Evolutionary conservation across 2,113 vertebrate species (phyloP).

Genomic region (Empidonax alnorum): DNA sequence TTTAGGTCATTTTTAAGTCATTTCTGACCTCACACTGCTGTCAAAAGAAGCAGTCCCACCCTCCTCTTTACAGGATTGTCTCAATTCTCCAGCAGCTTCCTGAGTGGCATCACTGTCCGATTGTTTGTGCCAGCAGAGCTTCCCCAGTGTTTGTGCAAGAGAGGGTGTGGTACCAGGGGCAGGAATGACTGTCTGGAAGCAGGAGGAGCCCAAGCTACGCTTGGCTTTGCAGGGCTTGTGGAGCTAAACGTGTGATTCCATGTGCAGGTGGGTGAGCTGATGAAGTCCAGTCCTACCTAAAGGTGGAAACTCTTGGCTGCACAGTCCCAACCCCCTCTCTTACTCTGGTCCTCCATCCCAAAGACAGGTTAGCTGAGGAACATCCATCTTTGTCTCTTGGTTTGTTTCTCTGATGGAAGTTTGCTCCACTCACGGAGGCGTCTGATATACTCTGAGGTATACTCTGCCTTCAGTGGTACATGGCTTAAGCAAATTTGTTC

Average conservation of each 20-base stretch:
- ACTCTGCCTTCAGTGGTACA: background rate
- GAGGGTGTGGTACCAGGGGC: background rate
- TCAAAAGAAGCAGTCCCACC: background rate
- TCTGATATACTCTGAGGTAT: background rate
- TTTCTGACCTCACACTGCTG: background rate
- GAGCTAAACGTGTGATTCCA: background rate
- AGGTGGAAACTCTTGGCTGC: background rate
- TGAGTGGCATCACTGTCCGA: fast-evolving
- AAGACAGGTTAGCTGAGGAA: background rate
- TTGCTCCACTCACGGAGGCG: fast-evolving
- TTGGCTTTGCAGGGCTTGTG: background rate
- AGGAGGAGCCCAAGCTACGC: background rate
- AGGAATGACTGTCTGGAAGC: background rate
- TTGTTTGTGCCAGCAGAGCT: background rate
- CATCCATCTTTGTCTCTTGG: background rate
- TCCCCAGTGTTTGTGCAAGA: fast-evolving
- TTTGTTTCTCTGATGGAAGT: background rate
- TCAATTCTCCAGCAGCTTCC: background rate
- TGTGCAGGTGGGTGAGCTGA: fast-evolving
- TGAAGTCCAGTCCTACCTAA: background rate
- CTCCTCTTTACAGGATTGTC: background rate
- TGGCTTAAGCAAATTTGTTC: background rate
- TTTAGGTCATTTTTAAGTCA: background rate
- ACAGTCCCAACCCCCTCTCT: fast-evolving
- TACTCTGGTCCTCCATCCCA: background rate